Conservation (phyloP, 1,140 invertebrate genomes). For the Bacillus rossius region DNA sequence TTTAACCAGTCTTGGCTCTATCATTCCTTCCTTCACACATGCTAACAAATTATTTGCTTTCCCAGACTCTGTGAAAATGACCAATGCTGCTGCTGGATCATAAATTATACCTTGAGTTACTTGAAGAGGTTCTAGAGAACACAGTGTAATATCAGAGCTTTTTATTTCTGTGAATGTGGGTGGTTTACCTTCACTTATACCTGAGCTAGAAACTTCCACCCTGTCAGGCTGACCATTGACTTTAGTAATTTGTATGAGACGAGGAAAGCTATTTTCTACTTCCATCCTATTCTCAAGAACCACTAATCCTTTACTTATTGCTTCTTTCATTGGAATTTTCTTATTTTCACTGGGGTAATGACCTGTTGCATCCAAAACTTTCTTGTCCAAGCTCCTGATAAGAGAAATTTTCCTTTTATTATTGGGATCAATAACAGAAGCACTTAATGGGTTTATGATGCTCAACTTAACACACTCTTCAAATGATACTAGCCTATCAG, state of each 20-base stretch:
- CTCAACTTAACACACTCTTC: conserved; percentile 80
- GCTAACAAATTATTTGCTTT: conserved; percentile 60
- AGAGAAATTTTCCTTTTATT: conserved; percentile 64
- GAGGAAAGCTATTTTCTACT: conserved; percentile 44
- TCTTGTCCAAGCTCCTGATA: conserved; percentile 67
- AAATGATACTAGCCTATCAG: conserved; percentile 77
- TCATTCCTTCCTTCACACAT: conserved; percentile 59
- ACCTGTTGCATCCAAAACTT: conserved; percentile 70
- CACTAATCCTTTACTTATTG: conserved; percentile 63
- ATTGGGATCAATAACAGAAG: conserved; percentile 67
- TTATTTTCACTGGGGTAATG: conserved; percentile 53
- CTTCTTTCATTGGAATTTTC: conserved; percentile 69
- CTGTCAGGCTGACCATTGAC: conserved; percentile 56
- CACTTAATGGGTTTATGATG: conserved; percentile 78
- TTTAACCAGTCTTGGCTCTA: conserved; percentile 61
- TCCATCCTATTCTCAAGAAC: conserved; percentile 50
- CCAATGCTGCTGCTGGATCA: conserved; percentile 63
- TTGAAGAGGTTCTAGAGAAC: conserved; percentile 58
- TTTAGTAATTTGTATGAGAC: conserved; percentile 56
- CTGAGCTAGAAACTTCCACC: conserved; percentile 50
- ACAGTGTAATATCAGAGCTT: conserved; percentile 44
- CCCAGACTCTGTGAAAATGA: conserved; percentile 65
- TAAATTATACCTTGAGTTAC: conserved; percentile 63
- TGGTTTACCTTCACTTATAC: conserved; percentile 24
- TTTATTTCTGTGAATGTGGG: conserved; percentile 42